Conservation (phyloP, 2,797 vertebrate species). For the Carcharodon carcharias region DNA sequence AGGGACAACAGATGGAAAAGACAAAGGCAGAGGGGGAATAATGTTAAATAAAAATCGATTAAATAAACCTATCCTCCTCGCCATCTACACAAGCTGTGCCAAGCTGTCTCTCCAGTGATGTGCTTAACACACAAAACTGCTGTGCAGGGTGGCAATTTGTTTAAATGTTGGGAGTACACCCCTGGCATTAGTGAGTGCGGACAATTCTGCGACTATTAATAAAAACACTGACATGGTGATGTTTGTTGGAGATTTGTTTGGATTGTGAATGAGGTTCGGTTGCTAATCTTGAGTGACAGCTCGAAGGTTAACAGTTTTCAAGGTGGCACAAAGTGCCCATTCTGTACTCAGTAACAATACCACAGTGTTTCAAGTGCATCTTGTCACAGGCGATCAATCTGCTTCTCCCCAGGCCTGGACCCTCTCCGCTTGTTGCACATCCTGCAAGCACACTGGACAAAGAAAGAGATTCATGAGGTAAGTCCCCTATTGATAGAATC, state of each 20-base stretch:
- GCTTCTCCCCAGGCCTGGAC: slow-evolving; percentile 47
- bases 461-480: slow-evolving; percentile 50
- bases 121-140: slow-evolving; percentile 13
- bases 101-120: neutral
- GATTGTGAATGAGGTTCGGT: slow-evolving; percentile 17
- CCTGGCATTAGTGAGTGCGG: neutral
- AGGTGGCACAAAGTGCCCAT: slow-evolving; percentile 40
- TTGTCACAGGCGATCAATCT: slow-evolving; percentile 49
- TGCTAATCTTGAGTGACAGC: slow-evolving; percentile 32
- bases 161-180: slow-evolving; percentile 14
- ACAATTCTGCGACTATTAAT: slow-evolving; percentile 20
- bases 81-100: neutral
- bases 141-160: slow-evolving; percentile 21
- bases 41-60: neutral
- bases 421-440: slow-evolving; percentile 43
- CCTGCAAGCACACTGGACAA: slow-evolving; percentile 49
- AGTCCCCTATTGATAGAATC: slow-evolving; percentile 42
- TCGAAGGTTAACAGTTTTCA: slow-evolving; percentile 42
- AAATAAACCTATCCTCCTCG: neutral
- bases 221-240: neutral
- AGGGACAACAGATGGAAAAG: neutral
- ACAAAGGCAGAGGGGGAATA: neutral
- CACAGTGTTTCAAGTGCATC: slow-evolving; percentile 46
- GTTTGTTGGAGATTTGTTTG: slow-evolving; percentile 36
- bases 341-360: slow-evolving; percentile 46